phyloP scores from a whole-genome alignment of 2,888 invertebrate species.

The Aleiodes leptofemur region DNA sequence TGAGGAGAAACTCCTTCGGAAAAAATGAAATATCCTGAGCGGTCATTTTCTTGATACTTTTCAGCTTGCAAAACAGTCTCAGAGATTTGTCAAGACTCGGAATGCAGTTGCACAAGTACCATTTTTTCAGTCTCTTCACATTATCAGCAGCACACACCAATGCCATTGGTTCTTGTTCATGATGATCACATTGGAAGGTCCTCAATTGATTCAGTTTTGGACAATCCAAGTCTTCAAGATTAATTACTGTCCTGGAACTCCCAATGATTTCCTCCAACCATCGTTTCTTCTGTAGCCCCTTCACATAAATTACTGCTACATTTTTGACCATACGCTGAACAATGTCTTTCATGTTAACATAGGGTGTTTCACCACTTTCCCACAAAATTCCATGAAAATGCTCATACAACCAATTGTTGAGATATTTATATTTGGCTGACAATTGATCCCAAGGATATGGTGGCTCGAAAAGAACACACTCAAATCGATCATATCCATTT shows the following conservation, averaged over 20 bases:
- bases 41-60: no score
- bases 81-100: neutral
- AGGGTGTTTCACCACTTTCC: neutral
- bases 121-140: neutral
- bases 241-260: neutral
- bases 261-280: neutral
- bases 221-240: neutral
- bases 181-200: neutral
- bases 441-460: neutral
- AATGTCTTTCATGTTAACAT: neutral
- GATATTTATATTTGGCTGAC: no score
- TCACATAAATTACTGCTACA: neutral
- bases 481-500: neutral
- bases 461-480: neutral
- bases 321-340: neutral
- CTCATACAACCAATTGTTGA: no score
- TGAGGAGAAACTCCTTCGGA: neutral
- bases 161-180: neutral
- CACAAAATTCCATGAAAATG: no score
- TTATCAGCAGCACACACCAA: neutral
- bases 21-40: neutral
- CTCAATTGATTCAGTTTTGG: neutral
- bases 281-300: neutral
- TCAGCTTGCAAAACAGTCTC: neutral
- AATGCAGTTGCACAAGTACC: neutral